Conservation (phyloP, 2,797 vertebrate genomes). For the Chromobotia macracanthus region DNA sequence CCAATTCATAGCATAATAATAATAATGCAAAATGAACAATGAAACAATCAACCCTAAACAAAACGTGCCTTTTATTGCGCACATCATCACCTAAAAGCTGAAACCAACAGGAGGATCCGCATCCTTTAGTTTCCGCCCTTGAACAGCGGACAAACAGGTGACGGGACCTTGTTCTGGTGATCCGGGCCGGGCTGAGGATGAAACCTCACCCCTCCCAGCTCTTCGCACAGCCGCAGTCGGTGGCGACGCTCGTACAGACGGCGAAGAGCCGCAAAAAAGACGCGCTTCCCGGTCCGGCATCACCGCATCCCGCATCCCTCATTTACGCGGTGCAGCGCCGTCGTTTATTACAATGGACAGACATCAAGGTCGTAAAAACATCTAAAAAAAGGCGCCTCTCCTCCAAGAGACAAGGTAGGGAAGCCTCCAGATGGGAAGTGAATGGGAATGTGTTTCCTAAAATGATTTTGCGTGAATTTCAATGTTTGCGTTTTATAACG, state of each 20-base stretch:
- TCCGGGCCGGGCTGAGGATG: constrained; percentile 51
- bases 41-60: too few relatives aligned
- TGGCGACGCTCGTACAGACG: constrained; percentile 69
- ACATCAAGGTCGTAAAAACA: constrained; percentile 61
- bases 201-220: constrained; percentile 50
- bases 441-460: too few relatives aligned
- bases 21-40: too few relatives aligned
- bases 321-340: constrained; percentile 44
- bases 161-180: not conserved
- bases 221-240: constrained; percentile 75
- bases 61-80: too few relatives aligned
- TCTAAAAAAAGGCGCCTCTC: constrained; percentile 70
- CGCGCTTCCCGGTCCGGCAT: constrained; percentile 52
- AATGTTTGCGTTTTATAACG: not conserved
- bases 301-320: constrained; percentile 51
- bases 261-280: constrained; percentile 65
- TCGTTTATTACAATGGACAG: constrained; percentile 64
- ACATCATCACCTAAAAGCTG: too few relatives aligned
- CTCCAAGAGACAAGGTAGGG: constrained; percentile 75
- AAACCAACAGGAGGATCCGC: not conserved
- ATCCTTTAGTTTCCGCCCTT: constrained; percentile 5
- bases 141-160: constrained; percentile 23
- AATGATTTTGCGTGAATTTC: not conserved
- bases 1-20: too few relatives aligned
- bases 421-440: constrained; percentile 26